Base-by-base conservation (phyloP, 2,888 invertebrate genomes). In the Ethmia dodecea region DNA sequence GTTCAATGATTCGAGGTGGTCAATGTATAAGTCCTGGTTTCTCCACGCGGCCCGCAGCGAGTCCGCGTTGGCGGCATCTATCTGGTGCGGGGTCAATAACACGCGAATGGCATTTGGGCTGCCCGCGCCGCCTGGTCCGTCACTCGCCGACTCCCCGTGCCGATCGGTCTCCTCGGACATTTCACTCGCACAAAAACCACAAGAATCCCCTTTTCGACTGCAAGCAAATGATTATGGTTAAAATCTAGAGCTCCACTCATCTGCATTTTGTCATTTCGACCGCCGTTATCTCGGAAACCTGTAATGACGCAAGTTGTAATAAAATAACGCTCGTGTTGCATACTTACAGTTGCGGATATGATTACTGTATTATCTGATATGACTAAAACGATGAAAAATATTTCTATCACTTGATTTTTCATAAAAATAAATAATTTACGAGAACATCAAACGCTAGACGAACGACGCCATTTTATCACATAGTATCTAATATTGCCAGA, bases 21-120 rank as follows among this genome's bases (percentile, higher is more conserved):
- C 90, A 81, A 93, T 89, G 87, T 92, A 93, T 68, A 88, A 88
- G 81, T 93, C 93, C 89, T 93, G 93, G 74, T 89, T 89, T 75
- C 87, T 89, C 93, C 93, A 93, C 64, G 90, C 89, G 72, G 88
- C 86, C 57, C 89, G 88, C 71, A 92, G 88, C 59, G 92, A 90
- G 53, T 90, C 89, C 62, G 88, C 86, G 52, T 88, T 88, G 51
- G 91, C 84, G 60, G 84, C 84, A 62, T 90, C 89, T 66, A 91
- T 76, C 64, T 92, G 92, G 55, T 89, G 87, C 45, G 91, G 88
- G 57, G 88, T 87, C 71, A 92, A 80, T 60, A 89, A 80, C 67
- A 91, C 87, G 52, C 90, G 88, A 54, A 88, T 83, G 58, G 68
- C 55, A 61, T 52, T 88, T 78, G 55, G 84, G 83, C 48, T n/a